Conservation (phyloP, 2,113 vertebrate genomes). For the Megaptera novaeangliae region DNA sequence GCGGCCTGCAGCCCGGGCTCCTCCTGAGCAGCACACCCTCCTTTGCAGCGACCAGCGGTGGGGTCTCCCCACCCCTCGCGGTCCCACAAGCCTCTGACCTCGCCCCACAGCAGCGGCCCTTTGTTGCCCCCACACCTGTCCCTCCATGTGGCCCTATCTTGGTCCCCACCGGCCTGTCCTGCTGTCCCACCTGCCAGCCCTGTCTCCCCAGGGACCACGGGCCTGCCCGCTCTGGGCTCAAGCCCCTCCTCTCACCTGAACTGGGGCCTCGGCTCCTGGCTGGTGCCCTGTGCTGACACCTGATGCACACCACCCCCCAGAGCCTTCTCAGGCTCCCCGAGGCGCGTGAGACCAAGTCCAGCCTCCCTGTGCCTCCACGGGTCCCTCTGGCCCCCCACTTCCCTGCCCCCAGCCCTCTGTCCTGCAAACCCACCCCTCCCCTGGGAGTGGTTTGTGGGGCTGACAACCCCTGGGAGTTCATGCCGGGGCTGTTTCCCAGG, state of each 20-base stretch:
- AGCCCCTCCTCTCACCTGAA: neutral
- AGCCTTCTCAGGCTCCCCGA: rapidly evolving
- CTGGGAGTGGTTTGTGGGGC: neutral
- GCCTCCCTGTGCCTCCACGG: neutral
- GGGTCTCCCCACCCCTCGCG: neutral
- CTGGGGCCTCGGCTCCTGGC: neutral
- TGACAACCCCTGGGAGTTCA: neutral
- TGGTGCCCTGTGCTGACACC: too few relatives aligned
- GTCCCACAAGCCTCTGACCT: neutral
- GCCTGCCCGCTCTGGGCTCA: neutral
- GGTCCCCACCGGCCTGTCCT: too few relatives aligned
- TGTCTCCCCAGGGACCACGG: rapidly evolving
- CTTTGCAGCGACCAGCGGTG: rapidly evolving
- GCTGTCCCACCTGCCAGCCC: too few relatives aligned
- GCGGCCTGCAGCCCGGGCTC: neutral
- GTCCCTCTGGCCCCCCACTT: neutral
- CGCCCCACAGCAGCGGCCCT: neutral
- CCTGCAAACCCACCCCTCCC: neutral
- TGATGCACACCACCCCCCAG: too few relatives aligned
- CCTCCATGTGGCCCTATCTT: neutral
- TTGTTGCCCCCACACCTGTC: rapidly evolving
- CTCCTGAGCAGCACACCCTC: rapidly evolving
- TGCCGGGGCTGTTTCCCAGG: neutral
- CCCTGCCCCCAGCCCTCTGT: neutral
- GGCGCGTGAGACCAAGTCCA: rapidly evolving